Percentiles rank a stretch among this genome's conserved stretches.
Evolutionary conservation across 2,797 vertebrate genomes (phyloP).

Genomic region (Leontocebus nigricollis): DNA sequence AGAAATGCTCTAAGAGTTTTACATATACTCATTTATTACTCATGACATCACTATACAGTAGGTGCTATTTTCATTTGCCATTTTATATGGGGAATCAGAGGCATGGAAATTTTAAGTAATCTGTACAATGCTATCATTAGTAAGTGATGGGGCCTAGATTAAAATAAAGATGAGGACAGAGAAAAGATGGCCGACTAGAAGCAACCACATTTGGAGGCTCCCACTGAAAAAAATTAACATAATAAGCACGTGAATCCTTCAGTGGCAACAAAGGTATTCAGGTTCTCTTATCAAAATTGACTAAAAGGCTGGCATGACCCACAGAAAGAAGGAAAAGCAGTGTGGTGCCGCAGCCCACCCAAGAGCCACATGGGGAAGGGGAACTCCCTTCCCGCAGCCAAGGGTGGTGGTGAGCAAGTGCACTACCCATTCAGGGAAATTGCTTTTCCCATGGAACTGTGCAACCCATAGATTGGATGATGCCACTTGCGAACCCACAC

Average conservation of each 20-base stretch:
- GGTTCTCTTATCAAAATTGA: not conserved
- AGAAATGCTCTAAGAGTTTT: not conserved
- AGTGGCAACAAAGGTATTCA: not conserved
- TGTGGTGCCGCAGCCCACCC: not conserved
- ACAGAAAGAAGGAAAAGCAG: not conserved
- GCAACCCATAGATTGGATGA: not conserved
- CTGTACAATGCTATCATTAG: not conserved
- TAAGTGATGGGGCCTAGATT: not conserved
- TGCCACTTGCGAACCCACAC: not conserved
- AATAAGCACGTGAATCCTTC: not conserved
- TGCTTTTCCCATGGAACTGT: not conserved
- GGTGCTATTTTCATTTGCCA: not conserved
- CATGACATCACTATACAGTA: not conserved
- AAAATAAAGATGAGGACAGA: not conserved
- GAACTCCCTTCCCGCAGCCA: not conserved
- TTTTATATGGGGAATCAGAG: not conserved
- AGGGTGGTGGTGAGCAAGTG: not conserved
- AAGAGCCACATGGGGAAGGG: not conserved
- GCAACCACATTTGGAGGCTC: not conserved
- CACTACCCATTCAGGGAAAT: not conserved
- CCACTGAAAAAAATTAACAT: not conserved
- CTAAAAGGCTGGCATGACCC: not conserved
- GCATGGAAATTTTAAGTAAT: not conserved
- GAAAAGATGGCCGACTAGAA: not conserved
- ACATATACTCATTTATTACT: not conserved